Evolutionary conservation across 2,797 vertebrate species (phyloP).

Genomic region (Phalloptychus januarius): DNA sequence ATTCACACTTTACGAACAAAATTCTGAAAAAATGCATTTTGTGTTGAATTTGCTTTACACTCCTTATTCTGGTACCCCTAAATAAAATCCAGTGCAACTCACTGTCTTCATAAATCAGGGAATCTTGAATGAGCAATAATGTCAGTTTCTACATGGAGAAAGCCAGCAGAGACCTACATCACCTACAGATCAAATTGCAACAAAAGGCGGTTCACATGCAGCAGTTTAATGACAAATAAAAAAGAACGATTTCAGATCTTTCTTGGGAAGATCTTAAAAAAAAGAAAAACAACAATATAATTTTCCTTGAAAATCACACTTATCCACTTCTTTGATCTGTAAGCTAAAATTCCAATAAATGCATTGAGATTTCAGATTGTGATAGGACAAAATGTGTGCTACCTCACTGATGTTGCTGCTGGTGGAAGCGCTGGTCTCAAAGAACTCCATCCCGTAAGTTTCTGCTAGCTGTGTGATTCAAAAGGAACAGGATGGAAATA

Average conservation of each 20-base stretch:
- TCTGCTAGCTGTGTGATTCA: constrained; percentile 84
- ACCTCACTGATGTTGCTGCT: constrained; percentile 91
- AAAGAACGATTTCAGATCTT: not conserved
- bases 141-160: too few species aligned
- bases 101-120: not conserved
- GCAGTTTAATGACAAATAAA: not conserved
- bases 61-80: not conserved
- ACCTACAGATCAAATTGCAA: not conserved
- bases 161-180: too few species aligned
- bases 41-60: not conserved
- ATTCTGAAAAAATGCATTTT: not conserved
- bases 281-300: not conserved
- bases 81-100: not conserved
- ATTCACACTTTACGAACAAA: not conserved
- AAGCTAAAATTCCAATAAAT: not conserved
- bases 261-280: not conserved
- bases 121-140: not conserved
- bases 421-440: constrained; percentile 91
- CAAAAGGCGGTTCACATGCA: not conserved
- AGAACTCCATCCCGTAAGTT: constrained; percentile 92
- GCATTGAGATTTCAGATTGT: not conserved
- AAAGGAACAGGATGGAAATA: constrained; percentile 18
- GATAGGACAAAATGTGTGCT: not conserved
- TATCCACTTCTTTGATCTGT: not conserved
- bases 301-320: not conserved